Evolutionary conservation across 2,888 invertebrate genomes (phyloP).

Genomic region (Ornithoptera priamus): DNA sequence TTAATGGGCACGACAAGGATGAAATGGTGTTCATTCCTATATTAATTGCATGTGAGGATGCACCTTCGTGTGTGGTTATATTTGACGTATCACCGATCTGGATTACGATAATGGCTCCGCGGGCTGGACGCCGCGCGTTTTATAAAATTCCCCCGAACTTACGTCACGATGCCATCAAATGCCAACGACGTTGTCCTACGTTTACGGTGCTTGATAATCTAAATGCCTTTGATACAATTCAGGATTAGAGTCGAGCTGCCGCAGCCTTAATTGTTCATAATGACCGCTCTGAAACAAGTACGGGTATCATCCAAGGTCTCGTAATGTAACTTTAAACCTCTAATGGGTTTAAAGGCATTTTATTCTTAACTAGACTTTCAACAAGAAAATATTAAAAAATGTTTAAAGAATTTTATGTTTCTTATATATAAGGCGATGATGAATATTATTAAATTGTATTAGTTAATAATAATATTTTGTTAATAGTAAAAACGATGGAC

Average conservation of each 20-base stretch:
- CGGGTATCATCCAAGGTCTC: slow-evolving; percentile 1
- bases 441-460: too few species aligned
- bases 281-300: slow-evolving; percentile 36
- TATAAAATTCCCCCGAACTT: slow-evolving; percentile 65
- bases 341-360: too few species aligned
- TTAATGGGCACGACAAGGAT: not conserved
- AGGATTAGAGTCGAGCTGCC: slow-evolving; percentile 51
- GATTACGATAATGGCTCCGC: slow-evolving; percentile 68
- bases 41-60: slow-evolving; percentile 67
- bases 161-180: slow-evolving; percentile 70
- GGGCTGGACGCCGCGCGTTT: slow-evolving; percentile 49
- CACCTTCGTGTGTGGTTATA: slow-evolving; percentile 70
- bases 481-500: too few species aligned
- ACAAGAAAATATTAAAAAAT: too few species aligned
- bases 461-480: too few species aligned
- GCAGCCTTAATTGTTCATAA: slow-evolving; percentile 60
- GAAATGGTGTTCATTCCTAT: slow-evolving; percentile 35
- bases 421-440: too few species aligned
- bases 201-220: slow-evolving; percentile 62
- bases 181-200: slow-evolving; percentile 46
- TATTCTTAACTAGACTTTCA: too few species aligned
- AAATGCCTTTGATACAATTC: slow-evolving; percentile 61
- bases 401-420: too few species aligned
- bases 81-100: slow-evolving; percentile 66
- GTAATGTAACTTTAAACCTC: not conserved